Base-by-base conservation (phyloP, 2,797 vertebrate genomes). In the Lacerta bilineata region DNA sequence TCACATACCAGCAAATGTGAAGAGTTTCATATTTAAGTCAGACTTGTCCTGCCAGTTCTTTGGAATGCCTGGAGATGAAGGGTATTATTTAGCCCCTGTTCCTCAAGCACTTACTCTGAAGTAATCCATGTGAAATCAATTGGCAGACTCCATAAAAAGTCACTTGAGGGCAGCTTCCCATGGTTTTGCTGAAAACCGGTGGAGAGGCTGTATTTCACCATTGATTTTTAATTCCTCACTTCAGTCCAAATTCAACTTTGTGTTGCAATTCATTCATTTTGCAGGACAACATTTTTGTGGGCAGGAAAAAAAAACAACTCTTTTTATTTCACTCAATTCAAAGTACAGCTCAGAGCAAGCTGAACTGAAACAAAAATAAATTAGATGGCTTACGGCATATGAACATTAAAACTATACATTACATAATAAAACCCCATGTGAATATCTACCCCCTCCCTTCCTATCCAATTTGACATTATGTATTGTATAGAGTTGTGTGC, bases 1-100 rank as follows among this genome's bases (percentile, higher is more conserved):
- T 89, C 88, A 72, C 71, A 82, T 68, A 84, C 27, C 43, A 85
- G 77, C 66, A 88, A 88, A 89, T 88, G 39, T 66, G 77, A 87
- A 80, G 39, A 75, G 66, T 71, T 90, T 86, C 76, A 69, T 89
- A 74, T 55, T 86, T 84, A 80, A 50, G 25, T 84, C 29, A 88
- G 59, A 87, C 90, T 79, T 61, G 29, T 82, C n/a, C 80, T 84
- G 83, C 46, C 20, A 41, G 27, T 43, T 80, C 87, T 20, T 61
- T 75, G 86, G 85, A 86, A 79, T 64, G 66, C 23, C n/a, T 82
- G 33, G 61, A 72, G 8, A 79, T 41, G n/a, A 89, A 80, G 11
- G 33, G n/a, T 69, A 85, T 79, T 55, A 75, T 85, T 75, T 85
- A 89, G 25, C 50, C 23, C 66, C 41, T 25, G 66, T 85, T 85